Evolutionary conservation across 2,888 invertebrate species (phyloP).

Genomic region (Drosophila subquinaria): DNA sequence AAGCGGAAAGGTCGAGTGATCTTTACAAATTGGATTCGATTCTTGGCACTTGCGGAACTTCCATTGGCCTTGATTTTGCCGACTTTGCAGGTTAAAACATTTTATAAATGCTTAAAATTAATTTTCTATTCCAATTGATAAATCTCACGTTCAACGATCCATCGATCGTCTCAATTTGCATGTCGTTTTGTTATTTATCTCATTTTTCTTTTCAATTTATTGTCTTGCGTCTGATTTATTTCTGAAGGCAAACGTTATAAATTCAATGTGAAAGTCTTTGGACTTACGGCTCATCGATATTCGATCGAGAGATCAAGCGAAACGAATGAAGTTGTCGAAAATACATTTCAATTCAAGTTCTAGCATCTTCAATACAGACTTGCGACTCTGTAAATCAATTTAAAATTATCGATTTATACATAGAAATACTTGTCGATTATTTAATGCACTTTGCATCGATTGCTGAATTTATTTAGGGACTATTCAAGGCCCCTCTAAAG

Average conservation of each 20-base stretch:
- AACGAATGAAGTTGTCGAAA: conserved; percentile 15
- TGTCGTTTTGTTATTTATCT: conserved; percentile 37
- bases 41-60: conserved; percentile 19
- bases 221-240: conserved; percentile 27
- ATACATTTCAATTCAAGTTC: neutral
- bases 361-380: neutral
- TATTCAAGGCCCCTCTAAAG: neutral
- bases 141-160: conserved; percentile 32
- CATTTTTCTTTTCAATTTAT: conserved; percentile 38
- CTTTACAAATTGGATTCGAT: conserved; percentile 39
- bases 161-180: conserved; percentile 45
- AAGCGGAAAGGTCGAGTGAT: conserved; percentile 25
- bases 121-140: conserved; percentile 34
- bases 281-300: conserved; percentile 34
- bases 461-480: conserved; percentile 17
- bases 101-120: conserved; percentile 16
- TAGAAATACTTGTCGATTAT: neutral
- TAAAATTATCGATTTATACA: neutral
- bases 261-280: conserved; percentile 35
- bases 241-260: conserved; percentile 26
- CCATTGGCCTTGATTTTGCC: conserved; percentile 19
- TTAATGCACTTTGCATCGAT: conserved; percentile 24
- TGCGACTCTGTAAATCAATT: neutral
- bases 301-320: conserved; percentile 11
- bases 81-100: conserved; percentile 3